A percentile compares a stretch with the other conserved stretches of the same genome.
These are phyloP conservation scores for Apodemia mormo DNA, from an alignment of 2,888 invertebrate species.

Conservation along the genomic window DNA sequence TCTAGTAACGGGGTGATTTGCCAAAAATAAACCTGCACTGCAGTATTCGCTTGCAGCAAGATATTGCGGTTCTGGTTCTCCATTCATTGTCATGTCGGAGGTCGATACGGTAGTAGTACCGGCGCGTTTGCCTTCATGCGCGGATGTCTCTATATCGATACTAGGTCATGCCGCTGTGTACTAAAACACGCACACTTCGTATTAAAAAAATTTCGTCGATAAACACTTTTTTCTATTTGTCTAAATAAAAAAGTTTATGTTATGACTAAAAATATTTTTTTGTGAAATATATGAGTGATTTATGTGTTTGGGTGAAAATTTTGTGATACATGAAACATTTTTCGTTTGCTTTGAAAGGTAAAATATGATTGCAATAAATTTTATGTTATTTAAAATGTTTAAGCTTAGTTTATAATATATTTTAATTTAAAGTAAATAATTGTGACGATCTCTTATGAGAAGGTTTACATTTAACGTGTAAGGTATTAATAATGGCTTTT, in stretches of 20 bases:
- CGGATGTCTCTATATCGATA: slow-evolving; percentile 50
- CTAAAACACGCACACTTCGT: neutral
- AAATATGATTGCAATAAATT: neutral
- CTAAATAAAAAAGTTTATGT: slow-evolving; percentile 12
- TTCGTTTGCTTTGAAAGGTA: neutral
- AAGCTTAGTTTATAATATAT: neutral
- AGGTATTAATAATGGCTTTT: neutral
- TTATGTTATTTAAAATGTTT: neutral
- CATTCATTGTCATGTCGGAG: slow-evolving; percentile 64
- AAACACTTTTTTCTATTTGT: slow-evolving; percentile 8
- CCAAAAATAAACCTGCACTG: slow-evolving; percentile 81
- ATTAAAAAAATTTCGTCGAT: neutral
- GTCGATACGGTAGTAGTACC: slow-evolving; percentile 55
- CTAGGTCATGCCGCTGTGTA: slow-evolving; percentile 33
- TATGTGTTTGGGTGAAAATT: neutral
- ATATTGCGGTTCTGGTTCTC: slow-evolving; percentile 64
- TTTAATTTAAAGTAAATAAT: neutral
- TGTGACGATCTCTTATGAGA: neutral
- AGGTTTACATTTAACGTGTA: neutral
- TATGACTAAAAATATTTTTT: neutral
- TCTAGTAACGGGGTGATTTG: slow-evolving; percentile 56
- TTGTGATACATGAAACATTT: neutral
- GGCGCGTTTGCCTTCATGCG: slow-evolving; percentile 59
- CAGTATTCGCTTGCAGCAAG: slow-evolving; percentile 73
- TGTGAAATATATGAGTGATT: neutral